Base-by-base conservation (phyloP, 2,888 invertebrate species). In the Hoplodrina ambigua region DNA sequence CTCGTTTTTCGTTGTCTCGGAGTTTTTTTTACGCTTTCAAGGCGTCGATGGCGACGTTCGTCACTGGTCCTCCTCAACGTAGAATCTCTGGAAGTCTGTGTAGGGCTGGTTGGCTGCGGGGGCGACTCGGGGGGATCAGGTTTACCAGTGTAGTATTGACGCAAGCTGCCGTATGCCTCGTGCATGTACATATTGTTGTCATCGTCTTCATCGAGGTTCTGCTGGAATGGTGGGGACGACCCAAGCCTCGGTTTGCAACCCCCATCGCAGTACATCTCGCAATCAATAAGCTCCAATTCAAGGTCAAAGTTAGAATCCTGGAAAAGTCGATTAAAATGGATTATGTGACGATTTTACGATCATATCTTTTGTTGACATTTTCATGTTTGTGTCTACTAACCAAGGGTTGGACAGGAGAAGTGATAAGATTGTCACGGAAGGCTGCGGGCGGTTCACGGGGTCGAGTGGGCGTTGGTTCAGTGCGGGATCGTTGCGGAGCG, bases 21-120 rank as follows among this genome's bases (percentile, higher is more conserved):
- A 10, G 89, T 84, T 80, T 91, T 93, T 72, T 92, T 92, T 50
- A 90, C 87, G 63, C 84, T 89, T 33, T 94, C 92, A 50, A 91
- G 73, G 46, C 96, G 90, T 93, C 97, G 81, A 52, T 91, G 89
- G 84, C 96, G 89, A 94, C 97, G 72, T 94, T 97, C 91, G 96
- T 96, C 94, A 69, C 88, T 91, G 17, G 90, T 88, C 89, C 97
- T 97, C 81, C 97, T 97, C 72, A 98, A 97, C 68, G 98, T 96
- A 37, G 98, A 96, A 84, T 98, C 98, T 62, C 97, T 96, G 78
- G 98, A 97, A 87, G 97, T 97, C 80, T 97, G 96, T 15, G 98
- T 98, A 7, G 98, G 98, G 87, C 98, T 98, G n/a, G 98, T 98
- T 4, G 98, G 97, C 83, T 97, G 97, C 0, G 98, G 98, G 0